Evolutionary conservation across 2,797 vertebrate genomes (phyloP).

Genomic region (Falco columbarius): DNA sequence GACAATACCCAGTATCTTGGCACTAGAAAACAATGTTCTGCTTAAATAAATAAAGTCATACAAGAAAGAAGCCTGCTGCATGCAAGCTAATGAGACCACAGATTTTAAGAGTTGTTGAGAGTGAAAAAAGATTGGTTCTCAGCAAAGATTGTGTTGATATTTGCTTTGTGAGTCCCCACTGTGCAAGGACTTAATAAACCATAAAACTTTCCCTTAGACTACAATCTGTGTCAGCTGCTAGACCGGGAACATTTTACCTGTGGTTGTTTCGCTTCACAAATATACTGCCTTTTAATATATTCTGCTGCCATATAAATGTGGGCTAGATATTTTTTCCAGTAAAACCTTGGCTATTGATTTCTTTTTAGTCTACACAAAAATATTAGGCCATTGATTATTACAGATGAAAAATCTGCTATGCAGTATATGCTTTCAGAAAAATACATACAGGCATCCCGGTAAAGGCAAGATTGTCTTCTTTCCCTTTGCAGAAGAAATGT

Average conservation of each 20-base stretch:
- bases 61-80: not conserved
- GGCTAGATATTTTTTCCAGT: not conserved
- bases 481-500: not conserved
- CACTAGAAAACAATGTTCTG: not conserved
- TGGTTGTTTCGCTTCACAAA: not conserved
- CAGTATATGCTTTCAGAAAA: not conserved
- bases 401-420: conserved; percentile 11
- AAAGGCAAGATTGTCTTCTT: not conserved
- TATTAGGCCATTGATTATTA: conserved; percentile 3
- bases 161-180: not conserved
- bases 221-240: not conserved
- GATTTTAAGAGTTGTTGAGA: not conserved
- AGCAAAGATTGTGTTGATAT: not conserved
- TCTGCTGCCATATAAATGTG: not conserved
- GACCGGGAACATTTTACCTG: not conserved
- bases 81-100: not conserved
- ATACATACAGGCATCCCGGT: not conserved
- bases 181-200: not conserved
- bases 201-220: not conserved
- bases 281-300: not conserved
- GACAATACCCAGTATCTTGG: not conserved
- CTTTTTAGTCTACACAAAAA: conserved; percentile 31
- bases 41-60: not conserved
- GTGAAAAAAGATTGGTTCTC: not conserved
- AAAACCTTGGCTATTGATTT: conserved; percentile 24